These are phyloP conservation scores for Selene dorsalis DNA, from an alignment of 2,797 vertebrate species.

Conservation along the genomic window DNA sequence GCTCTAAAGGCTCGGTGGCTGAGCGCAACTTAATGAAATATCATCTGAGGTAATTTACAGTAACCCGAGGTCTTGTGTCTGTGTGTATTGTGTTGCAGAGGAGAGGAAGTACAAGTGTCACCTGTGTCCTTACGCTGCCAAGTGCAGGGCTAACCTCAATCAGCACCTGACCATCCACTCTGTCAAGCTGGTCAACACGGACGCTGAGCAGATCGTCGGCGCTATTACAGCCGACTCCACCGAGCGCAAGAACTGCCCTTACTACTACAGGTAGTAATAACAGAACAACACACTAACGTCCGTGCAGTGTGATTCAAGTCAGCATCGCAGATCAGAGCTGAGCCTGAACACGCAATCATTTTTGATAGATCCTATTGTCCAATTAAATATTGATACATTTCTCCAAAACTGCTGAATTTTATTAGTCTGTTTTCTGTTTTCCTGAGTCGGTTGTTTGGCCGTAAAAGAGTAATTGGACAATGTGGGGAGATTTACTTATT, in stretches of 20 bases:
- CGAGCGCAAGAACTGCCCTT: conserved; percentile 95
- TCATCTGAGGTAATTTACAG: conserved; percentile 53
- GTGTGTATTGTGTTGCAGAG: conserved; percentile 85
- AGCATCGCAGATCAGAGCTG: background rate
- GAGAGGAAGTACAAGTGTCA: conserved; percentile 99
- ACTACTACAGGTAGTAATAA: conserved; percentile 92
- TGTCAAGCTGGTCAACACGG: conserved; percentile 98
- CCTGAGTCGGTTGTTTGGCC: background rate
- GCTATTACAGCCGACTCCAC: conserved; percentile 91
- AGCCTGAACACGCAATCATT: background rate
- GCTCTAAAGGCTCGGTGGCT: conserved; percentile 47
- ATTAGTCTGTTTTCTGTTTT: background rate
- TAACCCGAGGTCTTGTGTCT: conserved; percentile 51
- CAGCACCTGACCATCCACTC: conserved; percentile 99
- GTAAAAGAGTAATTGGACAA: background rate
- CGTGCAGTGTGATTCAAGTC: background rate
- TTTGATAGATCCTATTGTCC: background rate
- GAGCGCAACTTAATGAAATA: conserved; percentile 52
- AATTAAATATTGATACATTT: conserved; percentile 3
- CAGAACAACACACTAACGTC: background rate
- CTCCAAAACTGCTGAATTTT: background rate
- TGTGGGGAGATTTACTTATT: background rate
- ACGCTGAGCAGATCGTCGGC: conserved; percentile 94
- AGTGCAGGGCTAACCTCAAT: conserved; percentile 99
- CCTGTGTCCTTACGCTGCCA: conserved; percentile 99